A percentile compares a stretch with the other conserved stretches of the same genome.
These are phyloP conservation scores for Danio rerio DNA, from an alignment of 2,113 vertebrate species.

Conservation along the genomic window DNA sequence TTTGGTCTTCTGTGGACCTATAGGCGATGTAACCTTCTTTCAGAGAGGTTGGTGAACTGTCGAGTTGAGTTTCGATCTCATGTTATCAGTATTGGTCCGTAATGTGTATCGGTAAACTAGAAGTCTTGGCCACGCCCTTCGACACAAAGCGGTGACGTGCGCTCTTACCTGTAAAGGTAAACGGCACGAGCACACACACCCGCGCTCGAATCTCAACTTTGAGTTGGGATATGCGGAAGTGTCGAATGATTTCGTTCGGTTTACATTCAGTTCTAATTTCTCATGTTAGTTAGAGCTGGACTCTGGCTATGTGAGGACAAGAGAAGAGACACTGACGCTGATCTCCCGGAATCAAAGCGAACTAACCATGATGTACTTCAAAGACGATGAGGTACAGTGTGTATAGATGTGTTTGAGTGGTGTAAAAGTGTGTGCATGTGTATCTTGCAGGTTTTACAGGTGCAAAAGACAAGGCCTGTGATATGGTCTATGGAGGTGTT, in stretches of 20 bases:
- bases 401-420: neutral
- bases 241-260: neutral
- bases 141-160: slow-evolving; percentile 15
- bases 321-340: neutral
- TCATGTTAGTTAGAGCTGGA: neutral
- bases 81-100: neutral
- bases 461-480: neutral
- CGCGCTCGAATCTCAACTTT: neutral
- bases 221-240: slow-evolving; percentile 9
- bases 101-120: too few species aligned
- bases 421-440: neutral
- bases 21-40: too few species aligned
- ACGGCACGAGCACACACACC: slow-evolving; percentile 11
- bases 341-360: neutral
- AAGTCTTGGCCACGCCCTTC: neutral
- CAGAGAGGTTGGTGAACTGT: too few species aligned
- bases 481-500: neutral
- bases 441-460: neutral
- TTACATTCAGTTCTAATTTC: neutral
- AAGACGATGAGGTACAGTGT: slow-evolving; percentile 30
- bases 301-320: slow-evolving; percentile 23
- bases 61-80: neutral
- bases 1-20: too few species aligned
- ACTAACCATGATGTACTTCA: slow-evolving; percentile 37
- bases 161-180: slow-evolving; percentile 26